Evolutionary conservation across 2,113 vertebrate species (phyloP), one percentile per base, ranked within the genome.

Genomic region (Paralichthys olivaceus): DNA sequence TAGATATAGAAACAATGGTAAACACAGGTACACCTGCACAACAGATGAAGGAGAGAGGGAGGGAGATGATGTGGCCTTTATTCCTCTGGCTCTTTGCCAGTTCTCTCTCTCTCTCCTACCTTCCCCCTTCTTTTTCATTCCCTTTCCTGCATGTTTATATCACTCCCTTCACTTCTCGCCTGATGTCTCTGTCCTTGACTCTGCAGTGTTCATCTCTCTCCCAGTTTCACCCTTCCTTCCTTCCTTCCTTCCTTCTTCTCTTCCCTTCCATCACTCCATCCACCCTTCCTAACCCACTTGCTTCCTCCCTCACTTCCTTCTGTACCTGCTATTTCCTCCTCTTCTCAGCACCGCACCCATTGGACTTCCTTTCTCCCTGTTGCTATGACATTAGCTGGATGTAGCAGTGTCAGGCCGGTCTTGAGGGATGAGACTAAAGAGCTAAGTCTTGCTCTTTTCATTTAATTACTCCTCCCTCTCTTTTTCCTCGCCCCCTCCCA

Each of bases 381-480:
- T 93, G 90, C 91, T 92, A 93, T 92, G 92, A 91, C 92, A 91
- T 91, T 90, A 89, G 83, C 88, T 90, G 72, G 89, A 86, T 84
- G 85, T 89, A 85, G 84, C 84, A 54, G 78, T 87, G 84, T 85
- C 84, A 89, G 83, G 80, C 73, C 32, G 45, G 83, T 83, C 91
- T 91, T 91, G 83, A 90, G 88, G 89, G 89, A 91, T 90, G 84
- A 85, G 85, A 88, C 85, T 88, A 84, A 87, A 87, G 87, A 90
- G 87, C 86, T 90, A 91, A 90, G 83, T 88, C 90, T 91, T 86
- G 83, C 83, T 93, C 79, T 91, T 91, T 91, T 93, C 79, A 87
- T 92, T 92, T 90, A 90, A 88, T 92, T 87, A 89, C 73, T 84
- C 82, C 84, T 81, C 55, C 78, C 84, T 73, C 73, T 74, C 59